Evolutionary conservation across 2,113 vertebrate species (phyloP).

Genomic region (Stegostoma tigrinum): DNA sequence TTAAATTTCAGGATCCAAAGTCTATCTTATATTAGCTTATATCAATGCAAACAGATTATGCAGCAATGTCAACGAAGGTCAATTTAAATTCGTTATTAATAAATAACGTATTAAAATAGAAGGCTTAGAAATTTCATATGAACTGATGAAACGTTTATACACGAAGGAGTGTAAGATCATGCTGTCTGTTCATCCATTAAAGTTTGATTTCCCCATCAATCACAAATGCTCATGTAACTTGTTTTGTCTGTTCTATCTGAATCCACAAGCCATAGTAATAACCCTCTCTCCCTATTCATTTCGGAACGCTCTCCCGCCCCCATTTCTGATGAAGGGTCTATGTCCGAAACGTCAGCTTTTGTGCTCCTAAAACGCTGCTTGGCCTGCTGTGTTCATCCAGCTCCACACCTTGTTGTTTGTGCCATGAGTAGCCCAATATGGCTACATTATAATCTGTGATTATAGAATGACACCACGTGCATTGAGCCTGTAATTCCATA

Average conservation of each 20-base stretch:
- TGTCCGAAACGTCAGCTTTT: too few relatives aligned
- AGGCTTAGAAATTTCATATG: not conserved
- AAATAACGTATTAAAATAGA: not conserved
- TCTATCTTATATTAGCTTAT: not conserved
- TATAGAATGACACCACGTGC: not conserved
- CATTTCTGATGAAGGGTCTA: too few relatives aligned
- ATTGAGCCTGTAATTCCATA: not conserved
- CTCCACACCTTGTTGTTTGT: too few relatives aligned
- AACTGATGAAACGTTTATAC: not conserved
- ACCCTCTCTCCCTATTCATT: too few relatives aligned
- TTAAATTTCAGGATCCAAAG: not conserved
- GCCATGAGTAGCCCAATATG: not conserved
- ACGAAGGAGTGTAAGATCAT: not conserved
- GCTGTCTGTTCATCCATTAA: not conserved
- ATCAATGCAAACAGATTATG: not conserved
- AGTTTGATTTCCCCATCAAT: not conserved
- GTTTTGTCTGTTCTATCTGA: not conserved
- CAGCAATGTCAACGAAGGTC: not conserved
- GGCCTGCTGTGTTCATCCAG: too few relatives aligned
- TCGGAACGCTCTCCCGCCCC: too few relatives aligned
- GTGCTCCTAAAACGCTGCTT: too few relatives aligned
- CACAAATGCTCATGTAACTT: not conserved
- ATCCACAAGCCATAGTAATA: not conserved
- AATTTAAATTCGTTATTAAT: not conserved
- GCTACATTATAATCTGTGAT: not conserved